Percentiles rank a stretch among this genome's conserved stretches.
Conservation (phyloP, 2,797 vertebrate genomes). For the Emys orbicularis region DNA sequence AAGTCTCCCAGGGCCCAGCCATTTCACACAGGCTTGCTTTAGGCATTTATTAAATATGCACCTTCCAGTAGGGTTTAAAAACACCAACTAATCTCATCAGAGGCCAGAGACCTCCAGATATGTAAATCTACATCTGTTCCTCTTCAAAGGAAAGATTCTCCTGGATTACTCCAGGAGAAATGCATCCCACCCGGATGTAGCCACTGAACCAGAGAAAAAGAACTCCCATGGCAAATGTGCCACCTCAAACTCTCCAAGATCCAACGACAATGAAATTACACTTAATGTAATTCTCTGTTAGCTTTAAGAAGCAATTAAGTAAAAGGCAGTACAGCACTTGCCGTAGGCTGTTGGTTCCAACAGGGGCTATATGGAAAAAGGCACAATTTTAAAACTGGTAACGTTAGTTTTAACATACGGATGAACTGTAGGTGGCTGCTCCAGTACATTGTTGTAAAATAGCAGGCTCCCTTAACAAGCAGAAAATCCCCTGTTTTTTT, state of each 20-base stretch:
- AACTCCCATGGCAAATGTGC: slow-evolving; percentile 84
- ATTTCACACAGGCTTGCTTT: slow-evolving; percentile 87
- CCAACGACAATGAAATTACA: slow-evolving; percentile 90
- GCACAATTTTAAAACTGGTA: slow-evolving; percentile 82
- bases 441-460: slow-evolving; percentile 82
- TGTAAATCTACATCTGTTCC: slow-evolving; percentile 99
- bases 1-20: slow-evolving; percentile 89
- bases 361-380: slow-evolving; percentile 75
- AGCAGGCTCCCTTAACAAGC: slow-evolving; percentile 79
- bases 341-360: slow-evolving; percentile 85
- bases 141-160: slow-evolving; percentile 97
- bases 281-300: slow-evolving; percentile 91
- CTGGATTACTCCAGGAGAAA: slow-evolving; percentile 92
- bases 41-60: slow-evolving; percentile 99
- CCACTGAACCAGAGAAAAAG: slow-evolving; percentile 87
- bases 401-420: slow-evolving; percentile 85
- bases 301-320: slow-evolving; percentile 88
- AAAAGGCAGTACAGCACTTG: slow-evolving; percentile 80
- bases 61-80: slow-evolving; percentile 93
- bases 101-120: slow-evolving; percentile 97
- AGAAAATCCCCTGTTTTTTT: not conserved
- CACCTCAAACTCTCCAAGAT: slow-evolving; percentile 86
- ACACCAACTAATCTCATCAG: slow-evolving; percentile 98
- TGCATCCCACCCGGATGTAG: slow-evolving; percentile 88
- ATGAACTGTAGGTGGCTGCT: slow-evolving; percentile 81